A percentile compares a stretch with the other conserved stretches of the same genome.
Evolutionary conservation across 2,888 invertebrate species (phyloP).

Genomic region (Penaeus monodon): DNA sequence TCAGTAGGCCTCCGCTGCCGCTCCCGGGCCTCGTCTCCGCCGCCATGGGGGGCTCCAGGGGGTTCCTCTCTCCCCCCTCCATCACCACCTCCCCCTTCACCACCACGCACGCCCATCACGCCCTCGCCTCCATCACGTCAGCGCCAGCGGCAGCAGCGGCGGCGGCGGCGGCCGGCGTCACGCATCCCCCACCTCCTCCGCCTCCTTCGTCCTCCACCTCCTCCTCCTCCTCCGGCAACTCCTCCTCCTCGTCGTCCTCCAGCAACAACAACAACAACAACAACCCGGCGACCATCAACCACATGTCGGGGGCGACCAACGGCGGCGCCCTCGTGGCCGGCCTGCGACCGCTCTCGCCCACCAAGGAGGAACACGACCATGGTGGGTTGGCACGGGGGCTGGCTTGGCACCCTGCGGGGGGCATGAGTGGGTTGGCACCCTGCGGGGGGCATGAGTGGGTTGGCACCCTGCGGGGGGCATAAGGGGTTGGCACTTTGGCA

Average conservation of each 20-base stretch:
- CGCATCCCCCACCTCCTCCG: slow-evolving; percentile 9
- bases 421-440: slow-evolving; percentile 14
- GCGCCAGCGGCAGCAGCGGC: slow-evolving; percentile 22
- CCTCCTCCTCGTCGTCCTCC: slow-evolving; percentile 13
- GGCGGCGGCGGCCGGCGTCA: slow-evolving; percentile 11
- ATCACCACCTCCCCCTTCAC: slow-evolving; percentile 46
- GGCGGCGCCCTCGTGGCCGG: slow-evolving; percentile 14
- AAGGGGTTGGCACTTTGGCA: slow-evolving; percentile 19
- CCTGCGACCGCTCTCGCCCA: slow-evolving; percentile 24
- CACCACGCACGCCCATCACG: slow-evolving; percentile 35
- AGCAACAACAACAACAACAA: slow-evolving; percentile 48
- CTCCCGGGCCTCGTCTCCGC: slow-evolving; percentile 62
- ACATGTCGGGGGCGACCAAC: slow-evolving; percentile 46
- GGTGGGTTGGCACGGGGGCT: slow-evolving; percentile 17
- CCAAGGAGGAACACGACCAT: slow-evolving; percentile 62
- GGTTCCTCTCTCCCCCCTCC: slow-evolving; percentile 55
- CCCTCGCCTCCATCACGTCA: slow-evolving; percentile 43
- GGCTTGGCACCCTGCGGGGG: slow-evolving; percentile 36
- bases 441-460: slow-evolving; percentile 52
- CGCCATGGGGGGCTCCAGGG: slow-evolving; percentile 61
- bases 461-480: slow-evolving; percentile 48
- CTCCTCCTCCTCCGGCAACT: slow-evolving; percentile 7
- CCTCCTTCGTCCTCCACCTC: slow-evolving; percentile 27
- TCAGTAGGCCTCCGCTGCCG: slow-evolving; percentile 59
- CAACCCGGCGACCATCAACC: slow-evolving; percentile 53